phyloP scores from a whole-genome alignment of 1,140 invertebrate species.

The Drosophila punjabiensis region DNA sequence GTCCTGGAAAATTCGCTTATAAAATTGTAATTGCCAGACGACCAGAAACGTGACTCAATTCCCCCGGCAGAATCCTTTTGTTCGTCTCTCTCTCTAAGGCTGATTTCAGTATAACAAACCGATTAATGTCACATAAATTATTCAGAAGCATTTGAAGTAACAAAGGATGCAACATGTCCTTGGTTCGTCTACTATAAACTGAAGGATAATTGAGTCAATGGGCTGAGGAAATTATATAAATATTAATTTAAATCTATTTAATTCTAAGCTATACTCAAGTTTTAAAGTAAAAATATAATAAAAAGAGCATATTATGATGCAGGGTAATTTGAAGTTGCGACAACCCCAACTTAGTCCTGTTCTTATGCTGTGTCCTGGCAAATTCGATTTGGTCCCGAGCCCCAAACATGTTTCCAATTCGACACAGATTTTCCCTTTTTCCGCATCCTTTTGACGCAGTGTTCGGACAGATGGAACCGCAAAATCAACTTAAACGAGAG shows the following conservation, averaged over 20 bases:
- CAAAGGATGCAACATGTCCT: neutral
- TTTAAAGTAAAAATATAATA: neutral
- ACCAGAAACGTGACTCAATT: conserved; percentile 37
- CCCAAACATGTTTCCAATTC: conserved; percentile 38
- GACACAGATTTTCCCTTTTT: conserved; percentile 6
- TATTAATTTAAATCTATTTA: no score
- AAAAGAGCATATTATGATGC: neutral
- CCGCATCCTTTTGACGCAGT: conserved; percentile 10
- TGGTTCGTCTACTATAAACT: neutral
- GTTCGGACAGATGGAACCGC: conserved; percentile 23
- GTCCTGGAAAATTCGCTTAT: conserved; percentile 36
- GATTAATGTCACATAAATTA: neutral
- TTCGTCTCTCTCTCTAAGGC: neutral
- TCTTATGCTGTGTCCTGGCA: conserved; percentile 7
- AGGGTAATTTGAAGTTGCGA: neutral
- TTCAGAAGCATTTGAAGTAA: neutral
- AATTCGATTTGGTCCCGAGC: conserved; percentile 42
- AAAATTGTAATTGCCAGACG: conserved; percentile 54
- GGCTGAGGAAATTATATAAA: neutral
- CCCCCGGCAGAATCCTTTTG: conserved; percentile 22
- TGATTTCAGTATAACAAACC: neutral
- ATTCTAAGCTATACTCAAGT: neutral
- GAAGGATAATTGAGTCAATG: neutral
- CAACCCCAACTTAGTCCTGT: neutral
- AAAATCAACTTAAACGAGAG: conserved; percentile 29